These are phyloP conservation scores for Halictus rubicundus DNA, from an alignment of 1,140 invertebrate species.

Conservation along the genomic window DNA sequence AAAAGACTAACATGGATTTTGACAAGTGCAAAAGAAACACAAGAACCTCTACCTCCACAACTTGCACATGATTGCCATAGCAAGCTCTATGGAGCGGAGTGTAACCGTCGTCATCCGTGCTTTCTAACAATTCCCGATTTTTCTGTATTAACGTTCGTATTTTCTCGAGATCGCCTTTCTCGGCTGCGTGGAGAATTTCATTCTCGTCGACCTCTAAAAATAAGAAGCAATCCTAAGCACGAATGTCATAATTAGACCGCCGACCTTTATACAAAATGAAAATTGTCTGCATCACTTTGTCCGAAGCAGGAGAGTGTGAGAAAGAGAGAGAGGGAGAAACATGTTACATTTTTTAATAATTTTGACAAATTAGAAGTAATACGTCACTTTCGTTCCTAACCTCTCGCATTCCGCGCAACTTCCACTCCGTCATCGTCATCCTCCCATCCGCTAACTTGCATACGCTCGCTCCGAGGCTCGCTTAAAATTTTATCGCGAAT, in stretches of 20 bases:
- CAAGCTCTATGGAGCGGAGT: conserved; percentile 95
- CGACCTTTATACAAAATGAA: no score
- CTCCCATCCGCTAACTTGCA: conserved; percentile 82
- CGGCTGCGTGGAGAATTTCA: conserved; percentile 90
- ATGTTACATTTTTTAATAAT: no score
- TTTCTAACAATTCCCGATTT: conserved; percentile 85
- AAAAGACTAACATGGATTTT: neutral
- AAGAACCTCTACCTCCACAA: conserved; percentile 84
- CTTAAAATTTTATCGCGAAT: conserved; percentile 74
- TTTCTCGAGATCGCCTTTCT: conserved; percentile 87
- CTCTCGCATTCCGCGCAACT: conserved; percentile 77
- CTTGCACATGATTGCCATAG: conserved; percentile 91
- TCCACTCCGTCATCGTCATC: conserved; percentile 81
- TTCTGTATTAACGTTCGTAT: conserved; percentile 84
- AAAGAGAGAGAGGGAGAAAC: no score
- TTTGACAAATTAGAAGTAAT: no score
- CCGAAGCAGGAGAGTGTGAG: no score
- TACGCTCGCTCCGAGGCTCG: conserved; percentile 68
- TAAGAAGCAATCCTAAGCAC: neutral
- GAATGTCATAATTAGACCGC: no score
- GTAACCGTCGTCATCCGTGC: conserved; percentile 93
- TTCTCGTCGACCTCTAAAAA: conserved; percentile 83
- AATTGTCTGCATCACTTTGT: neutral
- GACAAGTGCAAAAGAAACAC: neutral
- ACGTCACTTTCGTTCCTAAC: conserved; percentile 69